Conservation (phyloP, 2,888 invertebrate species). For the Hypselothyrea guttata region DNA sequence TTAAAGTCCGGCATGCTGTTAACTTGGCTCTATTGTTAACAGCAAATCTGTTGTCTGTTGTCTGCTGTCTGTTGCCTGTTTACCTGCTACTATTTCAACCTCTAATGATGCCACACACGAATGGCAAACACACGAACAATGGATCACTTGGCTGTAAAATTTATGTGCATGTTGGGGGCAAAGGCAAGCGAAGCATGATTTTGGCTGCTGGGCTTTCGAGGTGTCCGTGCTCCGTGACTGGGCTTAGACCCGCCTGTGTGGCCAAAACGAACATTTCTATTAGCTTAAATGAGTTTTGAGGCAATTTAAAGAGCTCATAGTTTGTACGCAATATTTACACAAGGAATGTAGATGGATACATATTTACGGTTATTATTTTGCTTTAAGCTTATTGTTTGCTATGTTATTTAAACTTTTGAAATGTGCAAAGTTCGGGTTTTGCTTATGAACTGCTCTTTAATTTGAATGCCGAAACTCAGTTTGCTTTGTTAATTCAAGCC, state of each 20-base stretch:
- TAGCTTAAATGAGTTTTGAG: conserved; percentile 8
- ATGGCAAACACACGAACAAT: conserved; percentile 22
- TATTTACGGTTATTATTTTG: no score
- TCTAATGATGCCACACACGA: conserved; percentile 19
- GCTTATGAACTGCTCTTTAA: no score
- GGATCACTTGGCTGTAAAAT: conserved; percentile 64
- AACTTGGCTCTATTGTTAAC: conserved; percentile 23
- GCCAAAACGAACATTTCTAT: conserved; percentile 29
- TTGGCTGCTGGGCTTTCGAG: conserved; percentile 26
- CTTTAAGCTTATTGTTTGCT: no score
- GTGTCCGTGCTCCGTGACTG: conserved; percentile 5
- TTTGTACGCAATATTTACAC: no score
- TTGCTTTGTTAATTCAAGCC: background rate
- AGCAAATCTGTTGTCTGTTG: conserved; percentile 20
- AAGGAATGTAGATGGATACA: no score
- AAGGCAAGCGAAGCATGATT: conserved; percentile 51
- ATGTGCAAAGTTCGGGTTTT: no score
- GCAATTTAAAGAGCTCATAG: background rate
- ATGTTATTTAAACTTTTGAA: no score
- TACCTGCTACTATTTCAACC: conserved; percentile 9
- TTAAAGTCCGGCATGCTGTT: conserved; percentile 14
- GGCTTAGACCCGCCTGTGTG: conserved; percentile 34
- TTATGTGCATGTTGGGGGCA: conserved; percentile 55
- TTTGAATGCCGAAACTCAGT: background rate
- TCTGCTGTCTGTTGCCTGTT: conserved; percentile 22